phyloP scores from a whole-genome alignment of 2,888 invertebrate species.

The Chironomus riparius region DNA sequence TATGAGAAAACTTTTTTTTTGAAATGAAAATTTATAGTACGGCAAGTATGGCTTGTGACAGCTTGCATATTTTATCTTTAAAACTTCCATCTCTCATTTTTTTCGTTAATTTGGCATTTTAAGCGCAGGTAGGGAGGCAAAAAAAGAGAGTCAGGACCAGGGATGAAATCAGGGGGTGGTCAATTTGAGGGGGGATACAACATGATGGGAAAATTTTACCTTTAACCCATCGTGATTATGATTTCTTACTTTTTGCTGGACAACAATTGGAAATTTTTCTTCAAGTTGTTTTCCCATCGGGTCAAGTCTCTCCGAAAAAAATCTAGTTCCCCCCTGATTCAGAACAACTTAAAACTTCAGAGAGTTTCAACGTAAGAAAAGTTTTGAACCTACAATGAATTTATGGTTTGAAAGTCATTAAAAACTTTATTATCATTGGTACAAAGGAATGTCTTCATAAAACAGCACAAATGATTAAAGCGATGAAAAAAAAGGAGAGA shows the following conservation, averaged over 20 bases:
- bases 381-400: slow-evolving; percentile 11
- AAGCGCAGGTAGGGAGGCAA: background rate
- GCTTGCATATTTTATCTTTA: slow-evolving; percentile 22
- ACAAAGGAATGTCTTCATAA: background rate
- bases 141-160: background rate
- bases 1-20: slow-evolving; percentile 15
- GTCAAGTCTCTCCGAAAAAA: too few relatives aligned
- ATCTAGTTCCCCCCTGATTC: too few relatives aligned
- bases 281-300: too few relatives aligned
- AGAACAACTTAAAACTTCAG: slow-evolving; percentile 1
- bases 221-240: too few relatives aligned
- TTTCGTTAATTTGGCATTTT: slow-evolving; percentile 14
- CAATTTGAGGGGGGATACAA: too few relatives aligned
- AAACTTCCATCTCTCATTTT: slow-evolving; percentile 1
- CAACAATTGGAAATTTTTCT: too few relatives aligned
- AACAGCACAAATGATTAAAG: too few relatives aligned
- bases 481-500: too few relatives aligned
- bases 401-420: slow-evolving; percentile 15
- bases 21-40: slow-evolving; percentile 16
- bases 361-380: background rate
- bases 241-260: too few relatives aligned
- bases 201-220: too few relatives aligned
- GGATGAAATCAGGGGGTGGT: too few relatives aligned
- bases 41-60: slow-evolving; percentile 7
- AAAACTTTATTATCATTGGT: slow-evolving; percentile 15